Conservation (phyloP, 2,888 invertebrate genomes). For the Cataglyphis livida region DNA sequence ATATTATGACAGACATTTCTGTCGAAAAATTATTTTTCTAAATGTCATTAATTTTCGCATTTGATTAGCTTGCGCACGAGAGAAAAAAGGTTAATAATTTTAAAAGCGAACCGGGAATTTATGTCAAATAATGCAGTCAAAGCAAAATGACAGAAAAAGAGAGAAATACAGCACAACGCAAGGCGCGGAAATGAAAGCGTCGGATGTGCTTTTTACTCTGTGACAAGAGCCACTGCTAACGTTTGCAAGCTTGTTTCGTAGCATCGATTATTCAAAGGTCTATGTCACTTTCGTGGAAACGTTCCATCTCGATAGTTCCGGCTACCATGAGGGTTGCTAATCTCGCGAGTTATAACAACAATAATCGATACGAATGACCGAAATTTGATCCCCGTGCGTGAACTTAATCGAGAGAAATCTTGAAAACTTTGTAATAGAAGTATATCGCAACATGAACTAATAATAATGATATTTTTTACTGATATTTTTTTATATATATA, state of each 20-base stretch:
- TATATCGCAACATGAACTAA: background rate
- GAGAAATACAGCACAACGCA: conserved; percentile 18
- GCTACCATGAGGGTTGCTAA: conserved; percentile 66
- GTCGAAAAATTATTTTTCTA: background rate
- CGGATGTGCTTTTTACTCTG: conserved; percentile 57
- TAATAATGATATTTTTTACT: background rate
- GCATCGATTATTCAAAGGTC: conserved; percentile 72
- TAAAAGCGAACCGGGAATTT: conserved; percentile 5
- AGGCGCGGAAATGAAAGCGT: conserved; percentile 27
- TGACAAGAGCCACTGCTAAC: conserved; percentile 52
- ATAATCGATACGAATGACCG: conserved; percentile 58
- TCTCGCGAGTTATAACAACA: conserved; percentile 63
- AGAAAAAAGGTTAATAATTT: background rate
- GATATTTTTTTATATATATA: background rate
- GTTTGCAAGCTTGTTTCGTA: conserved; percentile 60
- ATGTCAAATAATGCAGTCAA: background rate
- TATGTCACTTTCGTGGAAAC: conserved; percentile 70
- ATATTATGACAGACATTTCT: background rate
- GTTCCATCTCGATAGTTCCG: conserved; percentile 71
- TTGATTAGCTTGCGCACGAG: background rate
- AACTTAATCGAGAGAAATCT: background rate
- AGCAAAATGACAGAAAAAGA: background rate
- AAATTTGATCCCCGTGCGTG: conserved; percentile 7
- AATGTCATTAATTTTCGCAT: background rate
- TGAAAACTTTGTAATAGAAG: background rate